Conservation (phyloP, 2,113 vertebrate species). For the Vidua chalybeata region DNA sequence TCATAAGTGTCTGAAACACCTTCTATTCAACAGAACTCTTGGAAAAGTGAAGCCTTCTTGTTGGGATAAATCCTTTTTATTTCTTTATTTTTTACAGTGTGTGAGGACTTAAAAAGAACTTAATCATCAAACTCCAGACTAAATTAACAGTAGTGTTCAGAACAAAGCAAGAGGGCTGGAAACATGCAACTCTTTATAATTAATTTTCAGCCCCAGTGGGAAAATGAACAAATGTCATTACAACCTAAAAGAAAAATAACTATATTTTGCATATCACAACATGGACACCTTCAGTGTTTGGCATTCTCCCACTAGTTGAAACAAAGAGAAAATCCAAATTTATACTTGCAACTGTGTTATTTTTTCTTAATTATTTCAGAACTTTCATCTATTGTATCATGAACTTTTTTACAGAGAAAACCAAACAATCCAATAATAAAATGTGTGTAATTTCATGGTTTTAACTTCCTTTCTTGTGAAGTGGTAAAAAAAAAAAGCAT, state of each 20-base stretch:
- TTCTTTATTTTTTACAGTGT: neutral
- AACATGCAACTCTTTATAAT: neutral
- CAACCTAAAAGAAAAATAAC: neutral
- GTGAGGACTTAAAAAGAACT: neutral
- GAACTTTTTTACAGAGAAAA: neutral
- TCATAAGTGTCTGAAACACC: slow-evolving; percentile 11
- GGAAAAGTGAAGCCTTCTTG: neutral
- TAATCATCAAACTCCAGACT: neutral
- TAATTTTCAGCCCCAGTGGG: neutral
- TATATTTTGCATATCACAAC: neutral
- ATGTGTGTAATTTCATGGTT: neutral
- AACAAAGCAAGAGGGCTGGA: neutral
- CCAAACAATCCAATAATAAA: neutral
- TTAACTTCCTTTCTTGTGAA: slow-evolving; percentile 23
- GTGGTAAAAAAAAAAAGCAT: neutral
- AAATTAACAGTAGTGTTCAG: neutral
- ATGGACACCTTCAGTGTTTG: neutral
- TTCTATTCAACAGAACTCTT: neutral
- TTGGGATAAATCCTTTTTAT: neutral
- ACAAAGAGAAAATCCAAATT: neutral
- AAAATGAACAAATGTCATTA: neutral
- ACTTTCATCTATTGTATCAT: neutral
- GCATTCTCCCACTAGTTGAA: neutral
- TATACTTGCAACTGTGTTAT: neutral
- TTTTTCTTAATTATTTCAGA: neutral